Base-by-base conservation (phyloP, 2,888 invertebrate species). In the Cryptosula pallasiana region DNA sequence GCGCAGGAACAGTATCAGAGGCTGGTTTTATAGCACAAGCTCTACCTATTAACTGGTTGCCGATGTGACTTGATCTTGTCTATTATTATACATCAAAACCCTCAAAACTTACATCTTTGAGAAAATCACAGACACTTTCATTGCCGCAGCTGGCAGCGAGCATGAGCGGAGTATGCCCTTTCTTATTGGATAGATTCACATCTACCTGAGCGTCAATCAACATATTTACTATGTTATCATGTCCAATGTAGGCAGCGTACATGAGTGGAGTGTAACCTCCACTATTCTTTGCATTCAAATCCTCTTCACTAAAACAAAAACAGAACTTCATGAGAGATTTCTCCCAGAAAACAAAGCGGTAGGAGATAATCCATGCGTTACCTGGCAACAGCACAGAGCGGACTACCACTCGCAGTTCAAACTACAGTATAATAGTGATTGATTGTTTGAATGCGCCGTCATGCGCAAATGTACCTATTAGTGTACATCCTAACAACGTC, bases 131-230 rank as follows among this genome's bases (percentile, higher is more conserved):
- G 36, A 84, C 84, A 73, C 81, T 81, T 45, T 84, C 82, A 76
- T 87, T 86, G n/a, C 87, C 87, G 79, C 87, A 87, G 75, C 86
- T 86, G 1, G 87, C 81, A 1, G 87, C 87, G 72, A 88, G 75
- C 85, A 87, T 87, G 57, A 87, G 79, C 1, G 87, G 82, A 20
- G 86, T 86, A 71, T 83, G 82, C 20, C 83, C 83, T 36, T 81
- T 79, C 72, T 79, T 75, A 73, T 85, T 85, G 69, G 79, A 77
- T 25, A 79, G 73, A 73, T 82, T 80, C 3, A 80, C 82, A 1
- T 79, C 78, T 27, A 76, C 76, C 23, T 79, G 79, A 0, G 78
- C 77, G 55, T 80, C 79, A 23, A 85, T 76, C 63, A 86, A 77
- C 16, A 84, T 75, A 71, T 78, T 81, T 1, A 85, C 83, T 25